Evolutionary conservation across 2,113 vertebrate species (phyloP).

Genomic region (Phaetusa simplex): DNA sequence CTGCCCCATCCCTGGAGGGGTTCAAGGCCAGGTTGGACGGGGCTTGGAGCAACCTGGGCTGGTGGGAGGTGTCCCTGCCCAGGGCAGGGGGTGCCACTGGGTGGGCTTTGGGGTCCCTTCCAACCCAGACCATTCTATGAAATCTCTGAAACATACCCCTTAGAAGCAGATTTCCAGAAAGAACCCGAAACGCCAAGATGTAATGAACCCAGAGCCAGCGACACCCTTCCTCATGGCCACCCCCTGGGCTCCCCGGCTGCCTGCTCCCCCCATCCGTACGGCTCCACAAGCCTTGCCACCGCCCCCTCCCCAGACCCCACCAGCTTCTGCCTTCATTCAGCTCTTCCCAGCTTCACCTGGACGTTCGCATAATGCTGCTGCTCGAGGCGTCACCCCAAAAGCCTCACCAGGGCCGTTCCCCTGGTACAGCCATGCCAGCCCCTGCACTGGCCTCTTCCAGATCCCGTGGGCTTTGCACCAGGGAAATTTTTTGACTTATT

Average conservation of each 20-base stretch:
- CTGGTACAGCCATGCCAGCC: rapidly evolving
- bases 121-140: too few relatives aligned
- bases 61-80: too few relatives aligned
- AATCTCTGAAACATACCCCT: neutral
- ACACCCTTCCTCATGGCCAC: neutral
- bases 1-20: too few relatives aligned
- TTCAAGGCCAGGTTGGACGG: too few relatives aligned
- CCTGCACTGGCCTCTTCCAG: neutral
- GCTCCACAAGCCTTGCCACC: neutral
- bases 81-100: too few relatives aligned
- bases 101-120: too few relatives aligned
- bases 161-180: neutral
- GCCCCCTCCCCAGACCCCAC: neutral
- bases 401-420: neutral
- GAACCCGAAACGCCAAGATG: neutral
- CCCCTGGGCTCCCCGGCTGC: neutral
- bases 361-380: rapidly evolving
- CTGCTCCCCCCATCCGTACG: neutral
- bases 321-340: neutral
- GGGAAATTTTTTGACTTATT: neutral
- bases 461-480: neutral
- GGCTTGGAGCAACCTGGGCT: too few relatives aligned
- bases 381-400: neutral
- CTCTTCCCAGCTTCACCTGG: neutral
- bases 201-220: neutral